phyloP scores from a whole-genome alignment of 2,797 vertebrate genomes.

The Glyptemys insculpta region DNA sequence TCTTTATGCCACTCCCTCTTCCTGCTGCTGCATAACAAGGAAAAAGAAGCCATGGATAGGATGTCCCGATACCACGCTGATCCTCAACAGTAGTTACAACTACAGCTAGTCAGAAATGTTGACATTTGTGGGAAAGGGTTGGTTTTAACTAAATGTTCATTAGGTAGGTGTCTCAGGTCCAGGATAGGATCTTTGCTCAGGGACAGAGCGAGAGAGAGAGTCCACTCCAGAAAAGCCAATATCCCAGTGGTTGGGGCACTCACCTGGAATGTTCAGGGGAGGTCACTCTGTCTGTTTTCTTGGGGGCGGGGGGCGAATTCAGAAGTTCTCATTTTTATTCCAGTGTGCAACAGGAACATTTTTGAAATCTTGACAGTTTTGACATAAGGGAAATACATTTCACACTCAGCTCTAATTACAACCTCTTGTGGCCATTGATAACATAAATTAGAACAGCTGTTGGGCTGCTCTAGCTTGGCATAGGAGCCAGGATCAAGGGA shows the following conservation, averaged over 20 bases:
- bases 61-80: neutral
- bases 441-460: slow-evolving; percentile 17
- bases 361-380: neutral
- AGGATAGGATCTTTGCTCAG: neutral
- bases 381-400: neutral
- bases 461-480: slow-evolving; percentile 36
- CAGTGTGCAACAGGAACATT: neutral
- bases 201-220: neutral
- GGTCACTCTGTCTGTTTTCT: neutral
- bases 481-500: slow-evolving; percentile 29
- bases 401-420: neutral
- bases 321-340: neutral
- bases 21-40: neutral
- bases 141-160: neutral
- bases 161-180: neutral
- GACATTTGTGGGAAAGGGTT: neutral
- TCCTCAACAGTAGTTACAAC: neutral
- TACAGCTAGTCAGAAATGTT: neutral
- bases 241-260: neutral
- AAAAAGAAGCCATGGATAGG: neutral
- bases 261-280: neutral
- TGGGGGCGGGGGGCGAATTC: neutral
- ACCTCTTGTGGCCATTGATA: neutral
- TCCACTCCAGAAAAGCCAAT: neutral
- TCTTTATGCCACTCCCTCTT: neutral